phyloP scores from a whole-genome alignment of 2,113 vertebrate species.

The Rutilus rutilus region DNA sequence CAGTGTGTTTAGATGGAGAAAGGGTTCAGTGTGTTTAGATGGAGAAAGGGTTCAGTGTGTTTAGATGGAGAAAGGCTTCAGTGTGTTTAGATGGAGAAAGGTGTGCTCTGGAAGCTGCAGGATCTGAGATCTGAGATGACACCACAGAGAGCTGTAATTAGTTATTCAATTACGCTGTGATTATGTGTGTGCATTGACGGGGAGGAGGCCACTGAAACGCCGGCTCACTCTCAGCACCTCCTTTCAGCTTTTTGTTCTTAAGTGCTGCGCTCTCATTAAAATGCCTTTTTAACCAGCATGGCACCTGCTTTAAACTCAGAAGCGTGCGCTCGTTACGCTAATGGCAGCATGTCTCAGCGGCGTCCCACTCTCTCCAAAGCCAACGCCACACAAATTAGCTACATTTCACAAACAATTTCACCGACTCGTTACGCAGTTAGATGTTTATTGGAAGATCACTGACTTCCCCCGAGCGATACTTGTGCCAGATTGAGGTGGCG shows the following conservation, averaged over 20 bases:
- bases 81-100: constrained; percentile 19
- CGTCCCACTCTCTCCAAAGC: constrained; percentile 59
- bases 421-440: constrained; percentile 71
- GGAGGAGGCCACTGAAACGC: constrained; percentile 64
- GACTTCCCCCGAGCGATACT: constrained; percentile 60
- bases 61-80: too few species aligned
- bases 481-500: constrained; percentile 66
- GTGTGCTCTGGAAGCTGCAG: constrained; percentile 49
- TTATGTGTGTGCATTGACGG: constrained; percentile 56
- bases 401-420: constrained; percentile 79
- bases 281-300: constrained; percentile 71
- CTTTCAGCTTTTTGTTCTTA: constrained; percentile 65
- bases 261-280: constrained; percentile 77
- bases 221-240: constrained; percentile 63
- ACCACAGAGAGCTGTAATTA: constrained; percentile 62
- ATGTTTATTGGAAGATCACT: constrained; percentile 77
- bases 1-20: too few species aligned
- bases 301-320: constrained; percentile 76
- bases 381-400: constrained; percentile 71
- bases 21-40: too few species aligned
- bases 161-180: constrained; percentile 63
- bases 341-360: constrained; percentile 68
- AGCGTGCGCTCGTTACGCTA: constrained; percentile 75
- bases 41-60: too few species aligned
- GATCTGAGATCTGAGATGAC: constrained; percentile 50